Base-by-base conservation (phyloP, 2,797 vertebrate genomes). In the Pseudochromis fuscus region DNA sequence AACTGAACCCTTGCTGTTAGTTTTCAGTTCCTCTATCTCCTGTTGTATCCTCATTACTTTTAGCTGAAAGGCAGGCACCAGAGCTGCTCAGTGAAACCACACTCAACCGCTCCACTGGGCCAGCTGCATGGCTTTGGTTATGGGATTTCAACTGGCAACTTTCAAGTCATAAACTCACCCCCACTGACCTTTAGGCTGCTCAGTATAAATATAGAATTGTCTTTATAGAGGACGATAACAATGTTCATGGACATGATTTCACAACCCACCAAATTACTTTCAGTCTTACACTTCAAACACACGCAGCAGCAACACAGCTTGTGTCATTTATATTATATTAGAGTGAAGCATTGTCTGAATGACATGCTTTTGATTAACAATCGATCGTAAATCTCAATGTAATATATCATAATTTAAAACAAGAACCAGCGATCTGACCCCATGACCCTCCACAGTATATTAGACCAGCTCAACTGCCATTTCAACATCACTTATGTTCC, bases 31-130 rank as follows among this genome's bases (percentile, higher is more conserved):
- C 49, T 35, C 46, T 50, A 15, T 44, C 28, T 37, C n/a, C 28
- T 10, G 18, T 49, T 79, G 51, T 30, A 59, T 63, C 27, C 18
- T 35, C 3, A 27, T 70, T 69, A 35, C 45, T 33, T 77, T 11
- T 23, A 55, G 56, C 48, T 15, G 28, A 53, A 45, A 42, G 45
- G 1, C 48, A 55, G 25, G 27, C n/a, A 24, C 1, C 27, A 21
- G 55, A 57, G 23, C 48, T 25, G 16, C 56, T 45, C 58, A 35
- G 57, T 75, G 35, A 72, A 85, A 83, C 69, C 67, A 44, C 56
- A 44, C 27, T 70, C 28, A 49, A 67, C 37, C 30, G 27, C 70
- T 82, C 57, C 50, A 42, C n/a, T 66, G 44, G 38, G 33, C 46
- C 60, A 16, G 21, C 33, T 50, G 23, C 58, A 50, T 42, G 35